Base-by-base conservation (phyloP, 1,140 invertebrate genomes). In the Colletes gigas region DNA sequence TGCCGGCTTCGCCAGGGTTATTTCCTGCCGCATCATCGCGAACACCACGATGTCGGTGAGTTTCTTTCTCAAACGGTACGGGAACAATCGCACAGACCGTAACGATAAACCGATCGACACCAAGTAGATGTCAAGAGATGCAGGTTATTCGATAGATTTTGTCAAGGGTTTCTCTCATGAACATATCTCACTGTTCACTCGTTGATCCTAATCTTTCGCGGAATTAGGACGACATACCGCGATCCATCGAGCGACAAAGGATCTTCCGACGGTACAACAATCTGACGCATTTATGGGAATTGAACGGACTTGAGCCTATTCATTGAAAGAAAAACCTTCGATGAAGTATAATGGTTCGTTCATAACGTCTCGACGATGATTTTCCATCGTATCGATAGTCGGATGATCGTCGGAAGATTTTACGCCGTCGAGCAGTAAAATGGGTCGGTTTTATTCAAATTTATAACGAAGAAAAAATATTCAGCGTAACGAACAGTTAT, bases 21-120 rank as follows among this genome's bases (percentile, higher is more conserved):
- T 67, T 70, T 79, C 75, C 63, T 66, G 67, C 50, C 67, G 76
- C 62, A 82, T 50, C 81, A 82, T 82, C 54, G 81, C 81, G 62
- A 54, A 65, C 57, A 21, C 30, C 39, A 72, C 52, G 68, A 67
- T 67, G 55, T 17, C 62, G n/a, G 5, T 8, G 12, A 19, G 14
- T 39, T 50, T 5, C 19, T 21, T 14, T 30, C 44, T 52, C n/a
- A 47, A n/a, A 14, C 4, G 19, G 17, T 39, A 77, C 41, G 9
- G 60, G 41, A 52, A 62, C 60, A 52, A 78, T 50, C 50, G 14
- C 39, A 68, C 54, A 30, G 66, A 67, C 15, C 5, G 55, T 62
- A 44, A 68, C 59, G 47, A 82, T 67, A 14, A 17, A 50, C 17
- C 39, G n/a, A 71, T 67, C 55, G 57, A 72, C 81, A 60, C 81